Conservation (phyloP, 2,888 invertebrate species). For the Sinodicranocentrus sp. region DNA sequence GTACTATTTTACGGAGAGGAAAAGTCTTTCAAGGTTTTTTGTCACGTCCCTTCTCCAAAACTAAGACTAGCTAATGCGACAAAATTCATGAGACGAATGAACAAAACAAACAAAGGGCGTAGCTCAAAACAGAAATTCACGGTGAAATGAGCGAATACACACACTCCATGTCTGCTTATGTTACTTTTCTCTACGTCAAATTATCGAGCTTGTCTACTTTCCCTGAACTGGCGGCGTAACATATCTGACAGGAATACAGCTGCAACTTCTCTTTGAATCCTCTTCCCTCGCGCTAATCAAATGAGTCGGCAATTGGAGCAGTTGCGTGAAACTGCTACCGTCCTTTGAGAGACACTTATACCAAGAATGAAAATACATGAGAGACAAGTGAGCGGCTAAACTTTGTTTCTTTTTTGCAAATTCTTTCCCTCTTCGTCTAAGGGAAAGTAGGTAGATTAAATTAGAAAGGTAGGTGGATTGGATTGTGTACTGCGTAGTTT, state of each 20-base stretch:
- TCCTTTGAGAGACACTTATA: not conserved
- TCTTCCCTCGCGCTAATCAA: not conserved
- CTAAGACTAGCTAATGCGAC: not conserved
- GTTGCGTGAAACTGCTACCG: not conserved
- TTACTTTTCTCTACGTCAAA: not conserved
- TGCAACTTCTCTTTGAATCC: not conserved
- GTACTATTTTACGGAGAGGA: no score
- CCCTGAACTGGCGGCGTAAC: not conserved
- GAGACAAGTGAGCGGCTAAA: not conserved
- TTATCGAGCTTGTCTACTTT: no score
- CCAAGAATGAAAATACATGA: no score
- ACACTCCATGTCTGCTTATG: not conserved
- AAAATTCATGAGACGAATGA: not conserved
- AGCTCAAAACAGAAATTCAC: not conserved
- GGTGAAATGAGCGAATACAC: not conserved
- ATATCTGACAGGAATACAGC: not conserved
- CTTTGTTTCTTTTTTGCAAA: not conserved
- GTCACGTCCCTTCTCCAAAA: not conserved
- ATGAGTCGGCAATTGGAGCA: conserved; percentile 7
- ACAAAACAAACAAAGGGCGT: conserved; percentile 11
- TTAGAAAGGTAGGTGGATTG: not conserved
- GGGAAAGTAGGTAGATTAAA: not conserved
- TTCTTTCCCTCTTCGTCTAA: no score
- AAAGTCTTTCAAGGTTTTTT: conserved; percentile 3
- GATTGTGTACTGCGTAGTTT: no score